phyloP scores from a whole-genome alignment of 1,140 invertebrate species.

The Drosophila persimilis region DNA sequence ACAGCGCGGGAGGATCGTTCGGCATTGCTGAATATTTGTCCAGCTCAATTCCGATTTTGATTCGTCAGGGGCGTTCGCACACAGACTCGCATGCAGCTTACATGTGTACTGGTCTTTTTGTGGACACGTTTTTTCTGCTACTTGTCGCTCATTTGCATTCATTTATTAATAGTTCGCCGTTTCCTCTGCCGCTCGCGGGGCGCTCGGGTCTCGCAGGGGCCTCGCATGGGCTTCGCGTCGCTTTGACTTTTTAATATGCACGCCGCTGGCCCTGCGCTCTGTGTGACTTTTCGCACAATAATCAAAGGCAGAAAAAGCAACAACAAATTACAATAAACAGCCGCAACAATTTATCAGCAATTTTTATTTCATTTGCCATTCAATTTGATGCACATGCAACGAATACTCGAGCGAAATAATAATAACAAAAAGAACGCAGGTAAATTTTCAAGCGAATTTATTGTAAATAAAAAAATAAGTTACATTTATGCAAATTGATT shows the following conservation, averaged over 20 bases:
- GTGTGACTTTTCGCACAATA: constrained; percentile 80
- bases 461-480: too few relatives aligned
- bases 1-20: constrained; percentile 16
- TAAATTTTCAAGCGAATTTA: too few relatives aligned
- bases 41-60: constrained; percentile 51
- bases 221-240: neutral
- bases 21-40: constrained; percentile 22
- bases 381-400: constrained; percentile 32
- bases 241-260: constrained; percentile 61
- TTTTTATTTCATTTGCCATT: constrained; percentile 51
- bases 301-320: constrained; percentile 58
- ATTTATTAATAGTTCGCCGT: constrained; percentile 71
- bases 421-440: too few relatives aligned
- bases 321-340: constrained; percentile 33
- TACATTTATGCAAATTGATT: too few relatives aligned
- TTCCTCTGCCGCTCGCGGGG: neutral
- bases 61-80: constrained; percentile 37
- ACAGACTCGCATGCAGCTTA: neutral
- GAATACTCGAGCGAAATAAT: constrained; percentile 1
- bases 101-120: constrained; percentile 14
- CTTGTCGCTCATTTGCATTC: constrained; percentile 62
- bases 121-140: constrained; percentile 25
- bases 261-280: constrained; percentile 63
- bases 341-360: constrained; percentile 50
- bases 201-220: neutral